Percentiles rank a stretch among this genome's conserved stretches.
Conservation (phyloP, 2,888 invertebrate genomes). For the Formica aserva region DNA sequence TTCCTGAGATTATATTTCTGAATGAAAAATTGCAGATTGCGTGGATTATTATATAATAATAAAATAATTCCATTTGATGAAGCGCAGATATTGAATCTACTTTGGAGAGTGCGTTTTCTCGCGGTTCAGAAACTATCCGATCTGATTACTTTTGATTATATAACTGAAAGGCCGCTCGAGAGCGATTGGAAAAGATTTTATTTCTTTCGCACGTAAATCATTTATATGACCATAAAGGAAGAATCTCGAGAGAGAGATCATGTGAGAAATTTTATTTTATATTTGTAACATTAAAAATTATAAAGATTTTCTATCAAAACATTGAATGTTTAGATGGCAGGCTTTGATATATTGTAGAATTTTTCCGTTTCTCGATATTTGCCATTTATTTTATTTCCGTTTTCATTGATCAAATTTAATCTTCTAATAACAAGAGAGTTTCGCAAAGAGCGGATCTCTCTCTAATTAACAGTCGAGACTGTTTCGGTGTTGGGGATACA, state of each 20-base stretch:
- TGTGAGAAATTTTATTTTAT: background rate
- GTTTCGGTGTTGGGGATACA: background rate
- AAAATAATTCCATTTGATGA: slow-evolving; percentile 5
- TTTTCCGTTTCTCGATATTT: background rate
- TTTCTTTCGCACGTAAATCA: slow-evolving; percentile 7
- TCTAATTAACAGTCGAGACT: slow-evolving; percentile 11
- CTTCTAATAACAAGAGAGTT: background rate
- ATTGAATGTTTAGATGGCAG: background rate
- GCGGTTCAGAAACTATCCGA: slow-evolving; percentile 3
- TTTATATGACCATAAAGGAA: background rate
- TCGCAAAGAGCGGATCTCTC: background rate
- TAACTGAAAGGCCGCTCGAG: background rate
- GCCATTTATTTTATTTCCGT: background rate
- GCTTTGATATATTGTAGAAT: background rate
- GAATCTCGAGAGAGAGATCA: background rate
- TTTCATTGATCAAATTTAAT: slow-evolving; percentile 4
- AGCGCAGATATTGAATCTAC: slow-evolving; percentile 8
- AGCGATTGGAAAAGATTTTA: slow-evolving; percentile 11
- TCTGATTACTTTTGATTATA: slow-evolving; percentile 5
- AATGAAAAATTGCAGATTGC: background rate
- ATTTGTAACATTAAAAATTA: background rate
- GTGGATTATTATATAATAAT: background rate
- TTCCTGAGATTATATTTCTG: background rate
- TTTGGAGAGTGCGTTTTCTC: background rate
- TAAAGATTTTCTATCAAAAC: background rate